Base-by-base conservation (phyloP, 2,888 invertebrate species). In the Terebella lapidaria region DNA sequence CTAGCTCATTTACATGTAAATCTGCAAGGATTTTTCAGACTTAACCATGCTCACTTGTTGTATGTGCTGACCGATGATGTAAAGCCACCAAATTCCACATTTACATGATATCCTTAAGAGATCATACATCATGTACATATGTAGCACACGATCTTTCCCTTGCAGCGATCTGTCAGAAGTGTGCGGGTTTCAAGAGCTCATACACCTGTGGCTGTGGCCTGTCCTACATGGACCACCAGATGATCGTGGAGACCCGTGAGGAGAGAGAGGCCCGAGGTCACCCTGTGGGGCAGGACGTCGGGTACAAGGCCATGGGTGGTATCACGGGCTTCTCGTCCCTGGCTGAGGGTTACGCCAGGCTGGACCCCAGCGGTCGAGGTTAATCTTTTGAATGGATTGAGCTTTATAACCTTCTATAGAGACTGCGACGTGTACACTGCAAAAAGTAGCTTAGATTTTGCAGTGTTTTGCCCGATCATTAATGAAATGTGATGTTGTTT, bases 301-400 rank as follows among this genome's bases (percentile, higher is more conserved):
- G 76, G 0, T 81, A 79, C 65, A 71, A 75, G 49, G 81, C 79
- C 30, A 81, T 81, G 81, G 81, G 81, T 5, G 81, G 81, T 2
- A 60, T 81, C 24, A 81, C 81, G 1, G 81, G 81, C 1, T 81
- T 79, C 70, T 76, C 76, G 2, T 81, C 81, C 2, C 60, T 81
- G 55, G 76, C 77, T 24, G 79, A 80, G 53, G 81, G 81, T 3
- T 79, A 80, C 63, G 62, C 71, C 65, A 66, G 81, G 59, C 71
- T 81, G 26, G 81, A 81, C 59, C 79, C 79, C 3, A 80, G 80
- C 61, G 81, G 81, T 5, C 62, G 67, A 71, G 80, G 80, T 77
- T 62, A 35, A 35, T n/a, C n/a, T n/a, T n/a, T n/a, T n/a, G n/a
- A n/a, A n/a, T n/a, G n/a, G n/a, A n/a, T n/a, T n/a, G n/a, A n/a